Base-by-base conservation (phyloP, 2,113 vertebrate species). In the Misgurnus mizolepis region DNA sequence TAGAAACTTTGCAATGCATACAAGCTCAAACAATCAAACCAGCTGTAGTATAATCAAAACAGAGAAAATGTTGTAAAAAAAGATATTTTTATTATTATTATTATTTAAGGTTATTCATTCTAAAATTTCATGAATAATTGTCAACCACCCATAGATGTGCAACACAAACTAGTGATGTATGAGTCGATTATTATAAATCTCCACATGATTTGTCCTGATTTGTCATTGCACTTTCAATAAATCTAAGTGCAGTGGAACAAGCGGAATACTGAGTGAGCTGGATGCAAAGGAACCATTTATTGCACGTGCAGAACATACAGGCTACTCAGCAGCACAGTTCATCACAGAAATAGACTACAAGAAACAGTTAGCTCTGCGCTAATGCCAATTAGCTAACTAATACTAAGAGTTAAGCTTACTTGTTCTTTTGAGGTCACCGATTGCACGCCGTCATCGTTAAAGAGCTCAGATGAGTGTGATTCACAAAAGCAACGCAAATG, bases 391-490 rank as follows among this genome's bases (percentile, higher is more conserved):
- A 45, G 47, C 76, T 75, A 69, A 18, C 18, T 66, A 17, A 61
- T 61, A 72, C 56, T 47, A 70, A 17, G 49, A 72, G 72, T 62
- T 55, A 67, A 81, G 18, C 84, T 90, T 82, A 94, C 93, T 91
- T 94, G 93, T 83, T 94, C 92, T 72, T 67, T 83, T 3, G 93
- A 94, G 85, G 93, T 93, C 75, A 92, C 91, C 1, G 91, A 90
- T 50, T 90, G 86, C 83, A 92, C 86, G 8, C 84, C 90, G 82
- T 94, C 92, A 64, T 93, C 92, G 39, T 70, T 69, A n/a, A 92
- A 88, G 86, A 86, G 85, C 58, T 93, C 92, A 4, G 71, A 82
- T 2, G 84, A 10, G 11, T 93, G 92, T 11, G 75, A 39, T 65
- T 92, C 92, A 0, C 56, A 8, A 62, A 92, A 91, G 82, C 90